Conservation (phyloP, 2,113 vertebrate genomes). For the Thunnus thynnus region DNA sequence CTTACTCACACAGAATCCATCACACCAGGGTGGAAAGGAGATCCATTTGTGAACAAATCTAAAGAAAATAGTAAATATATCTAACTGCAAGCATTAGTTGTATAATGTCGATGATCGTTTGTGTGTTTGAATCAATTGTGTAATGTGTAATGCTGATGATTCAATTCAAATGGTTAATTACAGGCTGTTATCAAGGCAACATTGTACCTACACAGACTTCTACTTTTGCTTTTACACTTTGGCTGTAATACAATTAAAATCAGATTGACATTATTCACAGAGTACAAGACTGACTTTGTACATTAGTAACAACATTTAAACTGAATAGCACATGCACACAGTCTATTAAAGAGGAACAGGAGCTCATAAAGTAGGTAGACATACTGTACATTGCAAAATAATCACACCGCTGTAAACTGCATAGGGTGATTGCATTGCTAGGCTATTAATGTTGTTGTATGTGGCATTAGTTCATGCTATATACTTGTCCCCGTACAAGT, state of each 20-base stretch:
- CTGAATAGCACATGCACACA: not conserved
- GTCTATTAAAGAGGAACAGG: not conserved
- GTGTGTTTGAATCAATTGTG: too few species aligned
- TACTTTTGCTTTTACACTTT: not conserved
- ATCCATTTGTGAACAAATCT: not conserved
- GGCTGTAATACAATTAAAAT: too few species aligned
- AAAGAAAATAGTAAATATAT: not conserved
- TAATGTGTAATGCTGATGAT: not conserved
- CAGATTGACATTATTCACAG: not conserved
- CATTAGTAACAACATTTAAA: not conserved
- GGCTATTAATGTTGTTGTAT: too few species aligned
- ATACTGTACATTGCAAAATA: not conserved
- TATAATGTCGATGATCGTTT: not conserved
- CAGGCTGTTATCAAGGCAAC: not conserved
- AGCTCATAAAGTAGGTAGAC: not conserved
- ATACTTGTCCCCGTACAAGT: too few species aligned
- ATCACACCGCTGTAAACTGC: not conserved
- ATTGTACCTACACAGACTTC: not conserved
- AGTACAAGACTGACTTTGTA: not conserved
- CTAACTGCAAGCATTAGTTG: not conserved
- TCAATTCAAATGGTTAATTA: not conserved
- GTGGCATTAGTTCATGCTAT: too few species aligned
- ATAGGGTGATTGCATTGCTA: too few species aligned
- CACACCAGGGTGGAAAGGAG: not conserved
- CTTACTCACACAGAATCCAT: not conserved